phyloP scores from a whole-genome alignment of 1,140 invertebrate genomes.

The Apis florea region DNA sequence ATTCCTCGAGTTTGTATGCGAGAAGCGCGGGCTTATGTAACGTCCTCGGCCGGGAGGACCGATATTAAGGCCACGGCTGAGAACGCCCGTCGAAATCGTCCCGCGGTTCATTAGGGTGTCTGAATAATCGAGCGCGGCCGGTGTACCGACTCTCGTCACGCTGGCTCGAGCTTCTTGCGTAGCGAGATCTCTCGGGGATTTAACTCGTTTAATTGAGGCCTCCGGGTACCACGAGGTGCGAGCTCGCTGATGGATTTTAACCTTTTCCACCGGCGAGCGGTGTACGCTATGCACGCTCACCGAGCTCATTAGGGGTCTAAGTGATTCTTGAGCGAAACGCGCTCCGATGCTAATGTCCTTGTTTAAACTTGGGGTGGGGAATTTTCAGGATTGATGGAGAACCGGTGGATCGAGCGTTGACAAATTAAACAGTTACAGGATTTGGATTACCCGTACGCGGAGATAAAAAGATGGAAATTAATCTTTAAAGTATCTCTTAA shows the following conservation, averaged over 20 bases:
- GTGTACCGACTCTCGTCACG: slow-evolving; percentile 33
- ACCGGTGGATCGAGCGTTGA: slow-evolving; percentile 13
- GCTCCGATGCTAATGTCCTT: slow-evolving; percentile 26
- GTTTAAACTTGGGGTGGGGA: slow-evolving; percentile 7
- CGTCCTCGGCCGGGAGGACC: slow-evolving; percentile 43
- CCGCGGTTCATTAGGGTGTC: slow-evolving; percentile 58
- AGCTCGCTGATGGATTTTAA: slow-evolving; percentile 44
- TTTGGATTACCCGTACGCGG: background rate
- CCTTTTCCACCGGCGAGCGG: slow-evolving; percentile 23
- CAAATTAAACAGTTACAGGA: slow-evolving; percentile 4
- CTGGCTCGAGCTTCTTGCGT: slow-evolving; percentile 48
- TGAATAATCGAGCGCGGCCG: slow-evolving; percentile 49
- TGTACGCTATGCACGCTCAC: background rate
- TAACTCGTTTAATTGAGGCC: slow-evolving; percentile 46
- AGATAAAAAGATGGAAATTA: background rate
- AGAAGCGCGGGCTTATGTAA: slow-evolving; percentile 51
- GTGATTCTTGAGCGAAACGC: slow-evolving; percentile 23
- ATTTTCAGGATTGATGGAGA: slow-evolving; percentile 13
- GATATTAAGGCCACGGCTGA: slow-evolving; percentile 64
- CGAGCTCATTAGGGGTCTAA: slow-evolving; percentile 34
- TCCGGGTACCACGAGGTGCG: slow-evolving; percentile 25
- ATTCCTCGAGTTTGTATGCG: background rate
- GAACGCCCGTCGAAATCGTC: slow-evolving; percentile 63
- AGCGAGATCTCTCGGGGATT: slow-evolving; percentile 15
- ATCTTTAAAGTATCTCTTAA: too few relatives aligned